Evolutionary conservation across 1,140 invertebrate species (phyloP).

Genomic region (Anastrepha ludens): DNA sequence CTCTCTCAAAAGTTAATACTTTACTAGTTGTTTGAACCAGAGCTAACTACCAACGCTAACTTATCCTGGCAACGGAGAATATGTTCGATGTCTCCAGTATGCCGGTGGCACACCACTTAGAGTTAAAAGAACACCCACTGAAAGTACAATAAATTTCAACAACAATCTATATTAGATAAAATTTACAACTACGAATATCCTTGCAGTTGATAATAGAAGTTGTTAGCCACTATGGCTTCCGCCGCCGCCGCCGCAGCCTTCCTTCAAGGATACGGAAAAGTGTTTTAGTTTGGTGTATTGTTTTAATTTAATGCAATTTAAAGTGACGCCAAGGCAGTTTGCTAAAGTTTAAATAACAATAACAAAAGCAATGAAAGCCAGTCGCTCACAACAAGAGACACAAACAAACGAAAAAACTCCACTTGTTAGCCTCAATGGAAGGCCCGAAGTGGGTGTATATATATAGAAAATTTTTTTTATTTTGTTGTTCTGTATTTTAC

Average conservation of each 20-base stretch:
- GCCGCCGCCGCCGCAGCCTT: background rate
- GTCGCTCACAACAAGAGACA: background rate
- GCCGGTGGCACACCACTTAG: background rate
- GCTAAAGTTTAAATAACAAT: background rate
- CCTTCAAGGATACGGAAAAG: background rate
- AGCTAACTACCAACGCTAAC: conserved; percentile 3
- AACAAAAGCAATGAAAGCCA: background rate
- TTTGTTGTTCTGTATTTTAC: no score
- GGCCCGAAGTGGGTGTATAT: background rate
- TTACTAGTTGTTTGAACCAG: conserved; percentile 25
- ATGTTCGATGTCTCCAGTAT: conserved; percentile 12
- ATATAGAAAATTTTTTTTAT: no score
- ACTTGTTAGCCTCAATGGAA: background rate
- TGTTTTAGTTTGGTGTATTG: conserved; percentile 21
- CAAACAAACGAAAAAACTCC: background rate
- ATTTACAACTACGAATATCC: conserved; percentile 7
- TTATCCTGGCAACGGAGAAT: background rate
- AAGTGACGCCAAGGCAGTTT: conserved; percentile 10
- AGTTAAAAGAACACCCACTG: background rate
- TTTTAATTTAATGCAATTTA: conserved; percentile 45
- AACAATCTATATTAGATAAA: conserved; percentile 33
- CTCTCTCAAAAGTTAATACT: background rate
- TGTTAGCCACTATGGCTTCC: background rate
- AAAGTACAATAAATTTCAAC: conserved; percentile 48
- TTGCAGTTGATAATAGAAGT: conserved; percentile 18